These are phyloP conservation scores for Fragum sueziense DNA, from an alignment of 2,888 invertebrate species.

Conservation along the genomic window DNA sequence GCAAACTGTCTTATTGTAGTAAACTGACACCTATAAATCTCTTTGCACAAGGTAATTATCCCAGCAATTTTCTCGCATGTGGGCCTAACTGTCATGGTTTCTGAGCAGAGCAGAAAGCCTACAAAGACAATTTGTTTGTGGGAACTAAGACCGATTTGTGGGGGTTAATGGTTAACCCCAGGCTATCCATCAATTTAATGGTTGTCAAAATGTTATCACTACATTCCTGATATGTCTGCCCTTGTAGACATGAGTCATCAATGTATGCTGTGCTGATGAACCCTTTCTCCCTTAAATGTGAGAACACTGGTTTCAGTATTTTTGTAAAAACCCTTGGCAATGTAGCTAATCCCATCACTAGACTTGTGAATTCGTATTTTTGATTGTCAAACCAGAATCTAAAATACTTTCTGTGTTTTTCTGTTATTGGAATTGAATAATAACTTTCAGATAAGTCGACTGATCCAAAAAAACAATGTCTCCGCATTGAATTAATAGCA, in stretches of 20 bases:
- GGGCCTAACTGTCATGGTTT: no score
- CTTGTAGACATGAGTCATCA: conserved; percentile 49
- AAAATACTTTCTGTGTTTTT: conserved; percentile 43
- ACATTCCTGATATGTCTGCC: no score
- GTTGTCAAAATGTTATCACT: no score
- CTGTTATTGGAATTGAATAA: conserved; percentile 35
- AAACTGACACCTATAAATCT: neutral
- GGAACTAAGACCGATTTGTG: conserved; percentile 52
- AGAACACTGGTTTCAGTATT: conserved; percentile 54
- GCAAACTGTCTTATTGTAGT: conserved; percentile 40
- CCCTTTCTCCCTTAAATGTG: no score
- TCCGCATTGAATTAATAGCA: conserved; percentile 33
- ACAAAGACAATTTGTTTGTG: conserved; percentile 39
- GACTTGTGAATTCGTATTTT: no score
- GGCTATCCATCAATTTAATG: conserved; percentile 31
- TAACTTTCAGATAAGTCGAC: conserved; percentile 45
- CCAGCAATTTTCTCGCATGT: no score
- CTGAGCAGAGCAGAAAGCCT: conserved; percentile 38
- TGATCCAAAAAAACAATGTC: conserved; percentile 46
- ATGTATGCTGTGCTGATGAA: conserved; percentile 47
- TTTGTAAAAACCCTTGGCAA: conserved; percentile 46
- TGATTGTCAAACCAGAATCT: conserved; percentile 44
- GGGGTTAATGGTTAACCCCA: conserved; percentile 54
- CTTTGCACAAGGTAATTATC: no score
- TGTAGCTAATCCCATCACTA: conserved; percentile 32